Evolutionary conservation across 2,797 vertebrate genomes (phyloP), one percentile per base, ranked within the genome.

Genomic region (Petrocephalus sullivani): DNA sequence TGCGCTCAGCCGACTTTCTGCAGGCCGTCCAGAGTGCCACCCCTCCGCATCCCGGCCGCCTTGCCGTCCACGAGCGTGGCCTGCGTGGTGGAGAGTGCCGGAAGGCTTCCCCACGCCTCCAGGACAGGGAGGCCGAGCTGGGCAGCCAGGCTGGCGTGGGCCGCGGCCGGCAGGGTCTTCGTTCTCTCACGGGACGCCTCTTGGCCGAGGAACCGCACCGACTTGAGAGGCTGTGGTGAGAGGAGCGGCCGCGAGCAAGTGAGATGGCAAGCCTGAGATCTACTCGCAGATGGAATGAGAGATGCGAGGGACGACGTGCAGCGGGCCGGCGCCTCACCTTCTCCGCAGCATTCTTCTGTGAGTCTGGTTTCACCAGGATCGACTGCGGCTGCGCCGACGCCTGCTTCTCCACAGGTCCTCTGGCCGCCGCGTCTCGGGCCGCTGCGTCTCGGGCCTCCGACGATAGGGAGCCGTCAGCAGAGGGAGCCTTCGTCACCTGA

Each of bases 361-460:
- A 93, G 78, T 98, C 97, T n/a, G 97, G 98, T 91, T 96, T 97
- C 91, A 99, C 96, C 75, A 99, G 95, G 94, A 99, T 99, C 6
- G 98, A 99, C 0, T 97, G 98, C 0, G 97, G 98, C 16, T 95
- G 94, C 0, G 92, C 94, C 0, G 93, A 86, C 0, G 93, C 94
- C 0, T 94, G 96, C 90, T 95, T 96, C 1, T 94, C 92, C 54
- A 88, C 91, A 0, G 93, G 89, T 60, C 98, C 96, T 0, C 93
- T 95, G 88, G 92, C 95, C 41, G 87, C n/a, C 12, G 90, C 2
- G 0, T 97, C 96, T 90, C 92, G 96, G 90, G 92, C 71, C 89
- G 87, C n/a, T 10, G 90, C 2, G 0, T 97, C 96, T 90, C 92
- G 96, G 90, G 92, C 71, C 89, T 97, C 96, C 91, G 96, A 89